These are phyloP conservation scores for Colinus virginianus DNA, from an alignment of 2,113 vertebrate species.

Conservation along the genomic window DNA sequence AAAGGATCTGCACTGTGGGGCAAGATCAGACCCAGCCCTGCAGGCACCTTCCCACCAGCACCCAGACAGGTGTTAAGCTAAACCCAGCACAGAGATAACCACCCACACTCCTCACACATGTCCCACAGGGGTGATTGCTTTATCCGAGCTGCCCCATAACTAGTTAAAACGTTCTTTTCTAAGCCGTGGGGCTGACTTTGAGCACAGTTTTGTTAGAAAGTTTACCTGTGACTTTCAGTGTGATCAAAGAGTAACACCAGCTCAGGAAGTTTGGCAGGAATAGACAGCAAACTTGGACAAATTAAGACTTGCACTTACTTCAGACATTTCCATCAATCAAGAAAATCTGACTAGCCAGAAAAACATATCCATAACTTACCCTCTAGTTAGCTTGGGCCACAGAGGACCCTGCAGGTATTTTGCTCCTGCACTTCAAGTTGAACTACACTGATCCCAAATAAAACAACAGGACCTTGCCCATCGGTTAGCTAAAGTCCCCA, in stretches of 20 bases:
- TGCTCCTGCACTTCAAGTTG: background rate
- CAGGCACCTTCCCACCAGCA: background rate
- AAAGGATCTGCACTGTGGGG: accelerated
- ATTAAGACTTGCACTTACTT: background rate
- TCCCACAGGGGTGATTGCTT: background rate
- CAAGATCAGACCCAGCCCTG: background rate
- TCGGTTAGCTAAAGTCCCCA: background rate
- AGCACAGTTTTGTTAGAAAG: background rate
- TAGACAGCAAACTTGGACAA: background rate
- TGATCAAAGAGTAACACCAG: background rate
- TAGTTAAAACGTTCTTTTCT: background rate
- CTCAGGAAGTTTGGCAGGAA: background rate
- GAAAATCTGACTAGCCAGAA: background rate
- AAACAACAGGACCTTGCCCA: background rate
- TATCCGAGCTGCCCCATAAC: background rate
- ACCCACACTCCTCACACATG: background rate
- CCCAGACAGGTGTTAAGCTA: background rate
- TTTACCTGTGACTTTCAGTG: background rate
- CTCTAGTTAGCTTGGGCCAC: too few species aligned
- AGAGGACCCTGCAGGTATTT: background rate
- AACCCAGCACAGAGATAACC: background rate
- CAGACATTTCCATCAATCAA: background rate
- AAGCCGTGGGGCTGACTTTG: background rate
- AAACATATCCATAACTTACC: background rate
- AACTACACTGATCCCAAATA: background rate